A percentile compares a stretch with the other conserved stretches of the same genome.
Evolutionary conservation across 2,797 vertebrate genomes (phyloP).

Genomic region (Sebastes aleutianus): DNA sequence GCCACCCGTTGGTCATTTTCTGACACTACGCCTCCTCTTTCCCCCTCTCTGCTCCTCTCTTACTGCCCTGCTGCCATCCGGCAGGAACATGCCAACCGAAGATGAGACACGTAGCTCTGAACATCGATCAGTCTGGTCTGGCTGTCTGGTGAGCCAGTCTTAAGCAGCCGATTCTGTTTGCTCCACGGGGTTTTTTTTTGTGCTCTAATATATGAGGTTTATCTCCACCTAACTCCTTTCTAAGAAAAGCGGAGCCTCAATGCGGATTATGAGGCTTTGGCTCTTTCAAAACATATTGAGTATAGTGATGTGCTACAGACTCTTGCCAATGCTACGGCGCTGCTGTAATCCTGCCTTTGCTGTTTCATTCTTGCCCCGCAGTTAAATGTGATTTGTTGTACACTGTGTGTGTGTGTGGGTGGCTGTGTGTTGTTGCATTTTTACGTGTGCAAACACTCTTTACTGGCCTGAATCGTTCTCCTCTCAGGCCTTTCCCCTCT

Average conservation of each 20-base stretch:
- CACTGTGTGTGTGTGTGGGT: neutral
- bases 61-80: constrained; percentile 36
- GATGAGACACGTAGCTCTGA: constrained; percentile 64
- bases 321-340: constrained; percentile 37
- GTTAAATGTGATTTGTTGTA: constrained; percentile 61
- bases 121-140: constrained; percentile 71
- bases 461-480: constrained; percentile 9
- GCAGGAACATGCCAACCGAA: constrained; percentile 39
- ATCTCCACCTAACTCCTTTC: constrained; percentile 63
- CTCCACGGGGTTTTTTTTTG: constrained; percentile 47
- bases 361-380: constrained; percentile 52
- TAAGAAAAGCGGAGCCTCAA: constrained; percentile 56
- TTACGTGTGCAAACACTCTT: constrained; percentile 20
- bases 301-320: constrained; percentile 50
- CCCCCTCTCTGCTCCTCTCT: neutral
- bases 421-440: constrained; percentile 28
- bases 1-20: constrained; percentile 73
- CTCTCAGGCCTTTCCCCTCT: neutral
- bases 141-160: constrained; percentile 56
- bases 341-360: constrained; percentile 63
- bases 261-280: constrained; percentile 69
- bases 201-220: constrained; percentile 62
- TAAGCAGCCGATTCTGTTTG: constrained; percentile 53
- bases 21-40: constrained; percentile 44
- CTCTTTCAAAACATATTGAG: constrained; percentile 63